Conservation (phyloP, 1,140 invertebrate species). For the Drusus annulatus region DNA sequence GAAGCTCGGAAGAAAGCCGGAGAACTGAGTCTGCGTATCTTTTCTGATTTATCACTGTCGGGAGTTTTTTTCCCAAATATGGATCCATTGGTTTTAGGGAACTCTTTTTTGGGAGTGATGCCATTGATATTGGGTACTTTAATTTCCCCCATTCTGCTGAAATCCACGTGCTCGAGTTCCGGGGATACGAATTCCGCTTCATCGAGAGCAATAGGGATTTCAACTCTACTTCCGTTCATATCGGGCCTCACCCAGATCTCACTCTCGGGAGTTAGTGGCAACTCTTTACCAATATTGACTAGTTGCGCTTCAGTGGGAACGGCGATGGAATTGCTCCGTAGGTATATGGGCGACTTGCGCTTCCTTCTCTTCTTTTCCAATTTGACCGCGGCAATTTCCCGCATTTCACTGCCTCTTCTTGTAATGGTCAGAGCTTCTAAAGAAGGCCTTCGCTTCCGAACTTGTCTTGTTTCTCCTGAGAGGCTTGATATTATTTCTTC, state of each 20-base stretch:
- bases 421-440: slow-evolving; percentile 49
- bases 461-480: neutral
- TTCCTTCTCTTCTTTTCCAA: slow-evolving; percentile 53
- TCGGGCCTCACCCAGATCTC: slow-evolving; percentile 61
- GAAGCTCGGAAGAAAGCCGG: slow-evolving; percentile 78
- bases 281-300: neutral
- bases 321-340: slow-evolving; percentile 51
- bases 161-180: slow-evolving; percentile 66
- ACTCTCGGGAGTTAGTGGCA: slow-evolving; percentile 52
- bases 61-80: slow-evolving; percentile 67
- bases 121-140: slow-evolving; percentile 49
- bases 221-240: slow-evolving; percentile 63
- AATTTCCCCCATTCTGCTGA: slow-evolving; percentile 60
- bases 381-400: slow-evolving; percentile 38
- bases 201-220: slow-evolving; percentile 66
- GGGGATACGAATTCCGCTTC: slow-evolving; percentile 68
- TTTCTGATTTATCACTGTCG: slow-evolving; percentile 65
- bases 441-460: slow-evolving; percentile 42
- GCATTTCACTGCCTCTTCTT: slow-evolving; percentile 9
- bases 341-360: slow-evolving; percentile 44
- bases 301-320: slow-evolving; percentile 12
- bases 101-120: slow-evolving; percentile 62
- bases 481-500: slow-evolving; percentile 27
- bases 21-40: slow-evolving; percentile 72
- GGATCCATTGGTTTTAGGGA: slow-evolving; percentile 68